Base-by-base conservation (phyloP, 2,113 vertebrate species). In the Sebastes fasciatus region DNA sequence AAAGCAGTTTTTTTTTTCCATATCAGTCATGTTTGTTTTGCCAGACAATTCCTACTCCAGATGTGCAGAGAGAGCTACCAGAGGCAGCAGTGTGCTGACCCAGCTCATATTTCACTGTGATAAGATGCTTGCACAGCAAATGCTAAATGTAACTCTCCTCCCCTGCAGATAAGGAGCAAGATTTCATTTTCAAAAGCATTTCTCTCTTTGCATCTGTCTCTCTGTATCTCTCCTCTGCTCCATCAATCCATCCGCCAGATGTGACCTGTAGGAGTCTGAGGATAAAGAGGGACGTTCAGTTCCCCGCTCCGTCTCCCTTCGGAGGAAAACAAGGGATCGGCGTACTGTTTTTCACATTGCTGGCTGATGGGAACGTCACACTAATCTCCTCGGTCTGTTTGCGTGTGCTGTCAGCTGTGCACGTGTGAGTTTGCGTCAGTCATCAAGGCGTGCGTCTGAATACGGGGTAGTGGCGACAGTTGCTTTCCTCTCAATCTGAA, bases 171-270 rank as follows among this genome's bases (percentile, higher is more conserved):
- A 80, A 45, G 6, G 12, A 84, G 61, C 19, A 16, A 71, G 9
- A n/a, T 63, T 71, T 80, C 5, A 79, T 84, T 87, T 88, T 82
- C 69, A 71, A 84, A 85, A 88, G 74, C 62, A 75, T 66, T 46
- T 83, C 62, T 78, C 58, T 66, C 57, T 78, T 49, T 73, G 40
- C 89, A 69, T 85, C 58, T 49, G 14, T 63, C 55, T 77, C 40
- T 74, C 54, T 82, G 51, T 66, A 51, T 84, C 70, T 77, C 61
- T 80, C 19, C 34, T 17, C 45, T 74, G 64, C 46, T 66, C 23
- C n/a, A 83, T 90, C 89, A 84, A 95, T 93, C 85, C 87, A 81
- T 94, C 85, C 85, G 68, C 88, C 94, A 95, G 95, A 94, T 94
- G 93, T 81, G 86, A 88, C 75, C 76, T 81, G 88, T 79, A 74